Base-by-base conservation (phyloP, 2,113 vertebrate species). In the Aphyosemion australe region DNA sequence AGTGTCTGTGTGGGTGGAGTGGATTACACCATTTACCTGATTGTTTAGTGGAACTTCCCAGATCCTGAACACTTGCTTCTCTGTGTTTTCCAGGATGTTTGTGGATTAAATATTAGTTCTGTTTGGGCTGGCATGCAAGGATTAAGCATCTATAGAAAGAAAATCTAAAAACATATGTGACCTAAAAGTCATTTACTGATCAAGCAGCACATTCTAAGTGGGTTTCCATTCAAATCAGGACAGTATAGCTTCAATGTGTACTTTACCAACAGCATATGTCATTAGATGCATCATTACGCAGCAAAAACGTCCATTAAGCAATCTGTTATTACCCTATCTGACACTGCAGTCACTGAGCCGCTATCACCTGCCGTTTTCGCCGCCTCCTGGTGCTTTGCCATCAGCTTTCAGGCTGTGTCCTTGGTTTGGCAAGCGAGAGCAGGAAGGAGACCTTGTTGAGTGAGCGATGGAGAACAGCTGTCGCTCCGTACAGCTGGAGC, bases 271-370 rank as follows among this genome's bases (percentile, higher is more conserved):
- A 26, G 26, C 26, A 67, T 51, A 46, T 51, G 43, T 62, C 55
- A 69, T 80, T 51, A 71, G 19, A 67, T 26, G 76, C 68, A 62
- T 80, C 69, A 72, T 77, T 85, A 66, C 39, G 45, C 76, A 61
- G 18, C 18, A 45, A 72, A 72, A 69, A 68, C 74, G 72, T 76
- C 68, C 66, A 69, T 69, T 59, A 61, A 69, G 63, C 31, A 16
- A 52, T 72, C 45, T 31, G 45, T 85, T 76, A 82, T 69, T 55
- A 26, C 26, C 26, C 26, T 26, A 79, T 74, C 83, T 75, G 83
- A 79, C 67, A 55, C 12, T 12, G 41, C 10, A 13, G 10, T 42
- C 41, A 42, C 41, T 42, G 26, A 26, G 26, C 26, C 5, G 26
- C 26, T 26, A 26, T 26, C 26, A 26, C 26, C 26, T 26, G 26